Percentiles rank a stretch among this genome's conserved stretches.
phyloP scores from a whole-genome alignment of 1,140 invertebrate species.

The Zaprionus kolodkinae region DNA sequence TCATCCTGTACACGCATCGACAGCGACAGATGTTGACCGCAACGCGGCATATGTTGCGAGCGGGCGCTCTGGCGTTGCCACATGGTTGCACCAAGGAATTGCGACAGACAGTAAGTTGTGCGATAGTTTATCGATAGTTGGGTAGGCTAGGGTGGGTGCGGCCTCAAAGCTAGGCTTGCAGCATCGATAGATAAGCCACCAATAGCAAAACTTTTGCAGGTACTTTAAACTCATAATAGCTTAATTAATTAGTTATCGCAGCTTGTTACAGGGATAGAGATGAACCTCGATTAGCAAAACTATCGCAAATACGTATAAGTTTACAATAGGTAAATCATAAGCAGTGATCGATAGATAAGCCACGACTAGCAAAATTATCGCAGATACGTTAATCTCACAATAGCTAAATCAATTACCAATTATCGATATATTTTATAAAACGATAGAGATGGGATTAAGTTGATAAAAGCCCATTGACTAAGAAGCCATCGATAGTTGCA shows the following conservation, averaged over 20 bases:
- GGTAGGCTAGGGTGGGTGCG: neutral
- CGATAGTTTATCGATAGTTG: neutral
- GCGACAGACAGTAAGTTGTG: constrained; percentile 47
- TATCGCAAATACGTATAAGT: no score
- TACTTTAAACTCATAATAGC: neutral
- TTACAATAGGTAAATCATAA: no score
- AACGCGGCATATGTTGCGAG: constrained; percentile 11
- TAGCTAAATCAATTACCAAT: neutral
- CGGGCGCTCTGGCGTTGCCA: constrained; percentile 10
- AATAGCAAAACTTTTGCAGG: neutral
- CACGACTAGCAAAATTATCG: neutral
- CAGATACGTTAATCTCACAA: neutral
- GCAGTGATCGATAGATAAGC: neutral
- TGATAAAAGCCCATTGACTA: no score
- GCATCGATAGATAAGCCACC: neutral
- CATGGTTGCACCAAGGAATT: constrained; percentile 31
- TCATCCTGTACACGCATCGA: constrained; percentile 48
- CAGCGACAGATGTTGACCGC: neutral
- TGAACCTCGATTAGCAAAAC: no score
- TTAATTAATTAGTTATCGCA: no score
- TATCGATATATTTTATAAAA: neutral
- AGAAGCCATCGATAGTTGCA: no score
- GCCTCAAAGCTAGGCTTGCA: neutral
- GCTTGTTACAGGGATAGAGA: no score
- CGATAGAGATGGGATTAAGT: no score